Base-by-base conservation (phyloP, 1,140 invertebrate species). In the Sminthurides bifidus region DNA sequence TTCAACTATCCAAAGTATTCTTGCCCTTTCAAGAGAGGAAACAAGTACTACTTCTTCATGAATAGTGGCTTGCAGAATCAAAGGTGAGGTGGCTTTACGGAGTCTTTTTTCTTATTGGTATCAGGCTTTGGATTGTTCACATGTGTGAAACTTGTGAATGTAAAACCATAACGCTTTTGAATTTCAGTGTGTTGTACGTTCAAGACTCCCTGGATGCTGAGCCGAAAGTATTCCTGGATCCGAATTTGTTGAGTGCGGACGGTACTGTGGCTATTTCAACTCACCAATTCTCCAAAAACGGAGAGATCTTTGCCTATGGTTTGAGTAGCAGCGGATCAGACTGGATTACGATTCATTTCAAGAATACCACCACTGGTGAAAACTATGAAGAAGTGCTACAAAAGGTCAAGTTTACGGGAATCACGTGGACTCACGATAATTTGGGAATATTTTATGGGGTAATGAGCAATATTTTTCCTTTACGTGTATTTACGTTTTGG, bases 41-140 rank as follows among this genome's bases (percentile, higher is more conserved):
- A 83, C 54, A 80, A 81, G 69, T 98, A 94, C 71, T 98, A 90
- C 71, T 94, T 89, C 72, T 87, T 82, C 62, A 85, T 86, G 73
- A 98, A 98, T 71, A 82, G 85, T 27, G 95, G 94, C n/a, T 75
- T 96, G 21, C 91, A 96, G 73, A 95, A 96, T 71, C 92, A 96
- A 71, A 89, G 84, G 87, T 91, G 68, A n/a, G n/a, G n/a, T n/a
- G n/a, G n/a, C n/a, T n/a, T n/a, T 31, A 19, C 31, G 0, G 1
- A 4, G 26, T 24, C 19, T 45, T 35, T 4, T 24, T 46, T 26
- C 29, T 5, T 24, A 40, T 17, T 52, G 5, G 14, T 35, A 10
- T 10, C n/a, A 31, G 21, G n/a, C 50, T 30, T 24, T 46, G 46
- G 15, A 14, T 45, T 17, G 26, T 6, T n/a, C 17, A 27, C n/a